phyloP scores from a whole-genome alignment of 2,797 vertebrate genomes.

The Phyllotis vaccarum region DNA sequence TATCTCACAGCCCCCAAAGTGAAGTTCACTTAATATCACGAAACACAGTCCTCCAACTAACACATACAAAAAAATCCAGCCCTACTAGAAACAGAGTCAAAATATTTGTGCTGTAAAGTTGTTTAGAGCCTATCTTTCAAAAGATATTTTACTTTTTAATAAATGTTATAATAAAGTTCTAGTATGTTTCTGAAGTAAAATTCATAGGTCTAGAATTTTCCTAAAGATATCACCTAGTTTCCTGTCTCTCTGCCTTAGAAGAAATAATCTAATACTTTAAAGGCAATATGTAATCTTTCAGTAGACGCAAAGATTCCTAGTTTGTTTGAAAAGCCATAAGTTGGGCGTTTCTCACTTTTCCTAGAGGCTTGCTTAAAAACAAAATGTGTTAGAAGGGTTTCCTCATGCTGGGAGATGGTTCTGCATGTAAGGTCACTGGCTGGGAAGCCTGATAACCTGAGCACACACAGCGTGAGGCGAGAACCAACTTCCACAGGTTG shows the following conservation, averaged over 20 bases:
- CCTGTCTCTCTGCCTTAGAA: constrained; percentile 25
- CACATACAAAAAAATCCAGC: neutral
- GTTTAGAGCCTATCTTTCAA: neutral
- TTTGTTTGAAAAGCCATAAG: constrained; percentile 6
- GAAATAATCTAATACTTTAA: constrained; percentile 35
- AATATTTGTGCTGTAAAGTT: neutral
- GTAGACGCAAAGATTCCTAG: neutral
- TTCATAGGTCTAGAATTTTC: neutral
- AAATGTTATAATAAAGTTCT: neutral
- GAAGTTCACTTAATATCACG: neutral
- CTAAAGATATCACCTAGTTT: neutral
- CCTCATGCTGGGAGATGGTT: neutral
- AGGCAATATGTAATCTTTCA: neutral
- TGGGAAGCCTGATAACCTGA: neutral
- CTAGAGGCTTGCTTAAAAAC: neutral
- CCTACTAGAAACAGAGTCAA: neutral
- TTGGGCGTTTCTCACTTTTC: neutral
- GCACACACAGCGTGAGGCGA: neutral
- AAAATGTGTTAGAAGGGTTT: neutral
- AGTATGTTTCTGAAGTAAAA: constrained; percentile 6
- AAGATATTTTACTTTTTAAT: neutral
- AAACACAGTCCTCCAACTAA: constrained; percentile 1
- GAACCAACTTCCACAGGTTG: neutral
- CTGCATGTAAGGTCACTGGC: neutral
- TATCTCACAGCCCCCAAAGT: neutral